phyloP scores from a whole-genome alignment of 1,140 invertebrate genomes.

The Zaprionus ornatus region DNA sequence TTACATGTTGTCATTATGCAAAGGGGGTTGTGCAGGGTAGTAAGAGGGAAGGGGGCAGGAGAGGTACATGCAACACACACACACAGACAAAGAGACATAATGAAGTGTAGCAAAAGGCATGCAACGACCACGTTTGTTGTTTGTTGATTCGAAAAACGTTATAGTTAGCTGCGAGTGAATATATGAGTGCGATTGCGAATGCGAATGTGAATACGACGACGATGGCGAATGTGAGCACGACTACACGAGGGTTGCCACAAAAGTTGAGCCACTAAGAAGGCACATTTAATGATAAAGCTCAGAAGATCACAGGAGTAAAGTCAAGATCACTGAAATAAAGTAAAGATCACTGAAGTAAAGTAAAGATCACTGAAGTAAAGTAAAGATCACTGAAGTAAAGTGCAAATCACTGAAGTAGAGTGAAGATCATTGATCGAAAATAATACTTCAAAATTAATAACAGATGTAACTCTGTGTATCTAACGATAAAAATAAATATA shows the following conservation, averaged over 20 bases:
- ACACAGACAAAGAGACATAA: conserved; percentile 36
- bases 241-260: conserved; percentile 5
- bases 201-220: conserved; percentile 1
- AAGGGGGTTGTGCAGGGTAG: too few relatives aligned
- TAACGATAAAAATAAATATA: too few relatives aligned
- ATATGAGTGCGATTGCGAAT: conserved; percentile 14
- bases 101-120: conserved; percentile 66
- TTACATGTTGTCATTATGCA: conserved; percentile 76
- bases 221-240: neutral
- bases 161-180: conserved; percentile 38
- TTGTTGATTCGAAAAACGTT: conserved; percentile 57
- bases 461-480: neutral
- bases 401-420: neutral
- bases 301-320: neutral
- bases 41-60: conserved; percentile 21
- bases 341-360: neutral
- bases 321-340: neutral
- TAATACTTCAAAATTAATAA: neutral
- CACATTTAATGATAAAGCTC: neutral
- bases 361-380: neutral
- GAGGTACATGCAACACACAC: conserved; percentile 26
- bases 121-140: conserved; percentile 32
- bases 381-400: neutral
- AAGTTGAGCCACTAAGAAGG: neutral
- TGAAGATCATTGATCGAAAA: neutral